Conservation (phyloP, 2,113 vertebrate species). For the Pangasianodon hypophthalmus region DNA sequence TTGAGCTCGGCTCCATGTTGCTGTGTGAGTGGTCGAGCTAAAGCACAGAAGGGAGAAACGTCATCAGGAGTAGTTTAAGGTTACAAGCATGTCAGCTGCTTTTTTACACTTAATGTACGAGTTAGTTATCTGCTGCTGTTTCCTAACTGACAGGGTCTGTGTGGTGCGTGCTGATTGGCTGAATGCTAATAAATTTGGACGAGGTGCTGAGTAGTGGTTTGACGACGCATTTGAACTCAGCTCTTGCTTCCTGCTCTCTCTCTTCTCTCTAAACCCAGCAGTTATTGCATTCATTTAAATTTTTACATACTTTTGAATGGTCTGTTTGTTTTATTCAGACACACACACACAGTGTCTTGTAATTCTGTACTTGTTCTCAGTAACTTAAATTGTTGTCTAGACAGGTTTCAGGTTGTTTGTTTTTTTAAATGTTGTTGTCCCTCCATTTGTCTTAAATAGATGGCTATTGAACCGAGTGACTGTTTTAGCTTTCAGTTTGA, state of each 20-base stretch:
- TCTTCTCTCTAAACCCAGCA: neutral
- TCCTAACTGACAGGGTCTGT: neutral
- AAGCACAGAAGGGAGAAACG: neutral
- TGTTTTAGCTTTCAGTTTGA: neutral
- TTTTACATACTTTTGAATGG: neutral
- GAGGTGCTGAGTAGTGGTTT: constrained; percentile 1
- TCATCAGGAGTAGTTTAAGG: neutral
- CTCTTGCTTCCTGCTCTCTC: neutral
- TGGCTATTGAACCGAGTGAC: constrained; percentile 1
- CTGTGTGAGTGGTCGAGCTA: neutral
- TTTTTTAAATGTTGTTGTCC: neutral
- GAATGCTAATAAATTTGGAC: neutral
- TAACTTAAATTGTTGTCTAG: neutral
- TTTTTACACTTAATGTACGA: neutral
- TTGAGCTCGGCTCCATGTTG: neutral
- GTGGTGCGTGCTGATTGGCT: neutral
- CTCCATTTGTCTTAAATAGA: neutral
- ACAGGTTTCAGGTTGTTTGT: neutral
- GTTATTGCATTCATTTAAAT: neutral
- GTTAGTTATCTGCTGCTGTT: neutral
- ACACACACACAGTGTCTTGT: neutral
- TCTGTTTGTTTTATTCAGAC: neutral
- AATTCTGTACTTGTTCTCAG: neutral
- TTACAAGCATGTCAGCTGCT: too few species aligned
- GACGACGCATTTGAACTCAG: neutral